Conservation (phyloP, 2,888 invertebrate species). For the Stenotaenia linearis region DNA sequence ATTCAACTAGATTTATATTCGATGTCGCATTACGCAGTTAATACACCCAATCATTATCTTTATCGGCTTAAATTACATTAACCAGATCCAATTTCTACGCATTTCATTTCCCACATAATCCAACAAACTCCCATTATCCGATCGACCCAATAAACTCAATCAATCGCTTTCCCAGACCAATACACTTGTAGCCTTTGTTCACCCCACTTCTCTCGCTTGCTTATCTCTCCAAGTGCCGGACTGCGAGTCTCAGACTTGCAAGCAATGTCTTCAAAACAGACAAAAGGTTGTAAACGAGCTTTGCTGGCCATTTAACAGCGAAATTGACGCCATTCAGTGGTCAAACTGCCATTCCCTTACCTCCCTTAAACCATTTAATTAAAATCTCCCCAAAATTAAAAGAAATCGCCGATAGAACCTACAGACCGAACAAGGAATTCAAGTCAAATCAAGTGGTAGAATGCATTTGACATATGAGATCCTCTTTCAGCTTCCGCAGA, state of each 20-base stretch:
- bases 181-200: not conserved
- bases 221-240: not conserved
- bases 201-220: not conserved
- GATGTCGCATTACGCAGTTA: too few species aligned
- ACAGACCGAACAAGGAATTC: too few species aligned
- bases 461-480: not conserved
- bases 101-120: not conserved
- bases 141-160: not conserved
- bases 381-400: not conserved
- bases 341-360: not conserved
- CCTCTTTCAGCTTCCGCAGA: conserved; percentile 58
- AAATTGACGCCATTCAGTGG: not conserved
- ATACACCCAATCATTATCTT: too few species aligned
- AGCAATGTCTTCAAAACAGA: not conserved
- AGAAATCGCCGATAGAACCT: too few species aligned
- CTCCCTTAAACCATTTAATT: not conserved
- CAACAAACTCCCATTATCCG: not conserved
- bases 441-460: not conserved
- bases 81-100: not conserved
- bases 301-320: not conserved
- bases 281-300: not conserved
- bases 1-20: too few species aligned
- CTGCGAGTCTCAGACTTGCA: not conserved
- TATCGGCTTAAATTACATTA: too few species aligned
- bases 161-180: not conserved